These are phyloP conservation scores for Marasmarcha lunaedactyla DNA, from an alignment of 2,888 invertebrate genomes.

Conservation along the genomic window DNA sequence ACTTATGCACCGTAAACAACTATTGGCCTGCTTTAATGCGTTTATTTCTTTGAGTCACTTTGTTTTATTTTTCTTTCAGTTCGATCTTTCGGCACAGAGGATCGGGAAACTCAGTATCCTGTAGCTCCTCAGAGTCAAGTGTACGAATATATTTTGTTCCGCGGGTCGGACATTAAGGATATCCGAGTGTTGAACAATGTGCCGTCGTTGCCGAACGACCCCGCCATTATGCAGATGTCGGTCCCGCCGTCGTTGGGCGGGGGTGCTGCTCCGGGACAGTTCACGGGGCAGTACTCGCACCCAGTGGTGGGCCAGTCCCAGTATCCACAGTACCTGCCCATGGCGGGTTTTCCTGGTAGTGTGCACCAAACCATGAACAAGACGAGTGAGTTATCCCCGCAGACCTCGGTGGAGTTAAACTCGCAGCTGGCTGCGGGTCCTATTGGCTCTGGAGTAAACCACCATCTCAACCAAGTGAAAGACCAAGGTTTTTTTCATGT, in stretches of 20 bases:
- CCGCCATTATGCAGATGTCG: conserved; percentile 95
- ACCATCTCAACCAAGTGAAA: conserved; percentile 65
- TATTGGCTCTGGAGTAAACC: conserved; percentile 56
- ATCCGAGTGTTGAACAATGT: conserved; percentile 94
- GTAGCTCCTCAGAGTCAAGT: conserved; percentile 97
- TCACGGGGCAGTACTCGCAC: conserved; percentile 75
- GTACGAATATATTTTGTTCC: conserved; percentile 98
- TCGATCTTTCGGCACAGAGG: conserved; percentile 98
- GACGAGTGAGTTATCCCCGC: conserved; percentile 68
- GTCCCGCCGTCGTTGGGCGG: conserved; percentile 78
- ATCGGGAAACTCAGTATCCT: conserved; percentile 93
- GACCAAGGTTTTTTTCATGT: conserved; percentile 62
- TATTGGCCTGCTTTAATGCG: neutral
- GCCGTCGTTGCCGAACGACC: conserved; percentile 92
- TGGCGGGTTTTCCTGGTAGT: conserved; percentile 62
- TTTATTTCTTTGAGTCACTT: too few relatives aligned
- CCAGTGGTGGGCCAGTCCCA: conserved; percentile 75
- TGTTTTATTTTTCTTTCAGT: conserved; percentile 76
- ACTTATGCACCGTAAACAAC: conserved; percentile 22
- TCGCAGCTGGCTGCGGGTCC: conserved; percentile 46
- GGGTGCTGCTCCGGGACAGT: conserved; percentile 72
- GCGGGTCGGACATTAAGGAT: conserved; percentile 98
- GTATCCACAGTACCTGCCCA: conserved; percentile 60
- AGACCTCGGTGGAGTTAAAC: conserved; percentile 51
- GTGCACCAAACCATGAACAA: conserved; percentile 57